A percentile compares a stretch with the other conserved stretches of the same genome.
Conservation (phyloP, 2,797 vertebrate species). For the Molossus molossus region DNA sequence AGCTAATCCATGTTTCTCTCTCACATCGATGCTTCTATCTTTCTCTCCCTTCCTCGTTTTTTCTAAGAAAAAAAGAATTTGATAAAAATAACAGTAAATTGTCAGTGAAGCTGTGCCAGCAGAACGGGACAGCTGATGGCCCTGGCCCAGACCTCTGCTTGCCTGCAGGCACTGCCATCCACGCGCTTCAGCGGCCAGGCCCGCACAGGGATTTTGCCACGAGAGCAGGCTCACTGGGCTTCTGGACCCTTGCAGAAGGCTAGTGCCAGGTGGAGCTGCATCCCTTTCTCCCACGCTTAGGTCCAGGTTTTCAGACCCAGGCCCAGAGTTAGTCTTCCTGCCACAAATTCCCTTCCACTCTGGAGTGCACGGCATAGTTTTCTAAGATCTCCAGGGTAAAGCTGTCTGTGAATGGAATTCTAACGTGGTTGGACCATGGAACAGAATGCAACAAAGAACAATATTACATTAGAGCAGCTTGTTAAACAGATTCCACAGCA, state of each 20-base stretch:
- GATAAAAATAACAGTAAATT: too few species aligned
- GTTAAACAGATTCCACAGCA: slow-evolving; percentile 94
- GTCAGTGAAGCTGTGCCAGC: background rate
- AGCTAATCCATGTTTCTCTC: too few species aligned
- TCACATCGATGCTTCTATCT: too few species aligned
- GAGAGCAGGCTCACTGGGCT: fast-evolving
- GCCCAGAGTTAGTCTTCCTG: background rate
- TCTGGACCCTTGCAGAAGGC: background rate
- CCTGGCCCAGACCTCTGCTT: background rate
- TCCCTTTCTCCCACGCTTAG: background rate
- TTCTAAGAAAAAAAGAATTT: too few species aligned
- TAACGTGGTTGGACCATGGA: slow-evolving; percentile 89
- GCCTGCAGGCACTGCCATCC: background rate
- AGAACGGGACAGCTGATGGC: background rate
- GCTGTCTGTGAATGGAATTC: background rate
- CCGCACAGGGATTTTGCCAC: fast-evolving
- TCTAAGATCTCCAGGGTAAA: slow-evolving; percentile 6
- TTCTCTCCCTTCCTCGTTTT: too few species aligned
- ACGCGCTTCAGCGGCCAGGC: background rate
- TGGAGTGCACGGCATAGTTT: background rate
- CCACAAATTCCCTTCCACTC: background rate
- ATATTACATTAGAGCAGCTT: slow-evolving; percentile 93
- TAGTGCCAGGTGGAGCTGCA: background rate
- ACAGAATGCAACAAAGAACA: slow-evolving; percentile 93
- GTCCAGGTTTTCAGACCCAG: background rate